These are phyloP conservation scores for Pangasius macronema DNA, from an alignment of 2,797 vertebrate species.

Conservation along the genomic window DNA sequence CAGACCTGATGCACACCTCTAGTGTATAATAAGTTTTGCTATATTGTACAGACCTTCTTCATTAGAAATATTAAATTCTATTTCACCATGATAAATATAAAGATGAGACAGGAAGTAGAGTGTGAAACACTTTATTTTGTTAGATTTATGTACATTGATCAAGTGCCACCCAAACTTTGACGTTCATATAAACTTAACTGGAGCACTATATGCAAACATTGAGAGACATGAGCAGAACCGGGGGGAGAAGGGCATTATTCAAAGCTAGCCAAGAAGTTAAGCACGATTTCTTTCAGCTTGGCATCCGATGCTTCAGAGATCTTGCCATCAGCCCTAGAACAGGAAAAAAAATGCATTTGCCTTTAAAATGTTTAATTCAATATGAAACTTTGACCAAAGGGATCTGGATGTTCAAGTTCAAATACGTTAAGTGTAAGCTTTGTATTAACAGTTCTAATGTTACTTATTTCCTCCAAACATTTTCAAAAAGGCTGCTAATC, in stretches of 20 bases:
- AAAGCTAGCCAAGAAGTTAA: constrained; percentile 84
- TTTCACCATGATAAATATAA: background rate
- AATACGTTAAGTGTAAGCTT: no score
- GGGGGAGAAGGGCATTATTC: constrained; percentile 62
- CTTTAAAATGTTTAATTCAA: background rate
- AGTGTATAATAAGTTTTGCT: background rate
- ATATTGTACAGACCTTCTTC: background rate
- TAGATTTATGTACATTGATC: constrained; percentile 85
- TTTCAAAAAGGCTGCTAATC: background rate
- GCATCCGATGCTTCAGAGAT: constrained; percentile 87
- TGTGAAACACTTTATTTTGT: constrained; percentile 84
- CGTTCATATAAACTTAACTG: constrained; percentile 73
- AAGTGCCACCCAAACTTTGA: constrained; percentile 72
- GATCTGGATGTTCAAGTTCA: background rate
- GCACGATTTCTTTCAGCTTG: constrained; percentile 92
- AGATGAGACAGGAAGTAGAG: constrained; percentile 34
- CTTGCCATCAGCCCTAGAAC: constrained; percentile 84
- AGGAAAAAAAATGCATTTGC: background rate
- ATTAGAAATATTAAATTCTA: background rate
- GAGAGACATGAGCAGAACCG: constrained; percentile 60
- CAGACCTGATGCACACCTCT: background rate
- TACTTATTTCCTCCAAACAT: background rate
- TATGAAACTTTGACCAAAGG: background rate
- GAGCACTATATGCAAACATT: constrained; percentile 70
- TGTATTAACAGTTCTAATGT: background rate